Evolutionary conservation across 2,113 vertebrate genomes (phyloP).

Genomic region (Anhinga rufa): DNA sequence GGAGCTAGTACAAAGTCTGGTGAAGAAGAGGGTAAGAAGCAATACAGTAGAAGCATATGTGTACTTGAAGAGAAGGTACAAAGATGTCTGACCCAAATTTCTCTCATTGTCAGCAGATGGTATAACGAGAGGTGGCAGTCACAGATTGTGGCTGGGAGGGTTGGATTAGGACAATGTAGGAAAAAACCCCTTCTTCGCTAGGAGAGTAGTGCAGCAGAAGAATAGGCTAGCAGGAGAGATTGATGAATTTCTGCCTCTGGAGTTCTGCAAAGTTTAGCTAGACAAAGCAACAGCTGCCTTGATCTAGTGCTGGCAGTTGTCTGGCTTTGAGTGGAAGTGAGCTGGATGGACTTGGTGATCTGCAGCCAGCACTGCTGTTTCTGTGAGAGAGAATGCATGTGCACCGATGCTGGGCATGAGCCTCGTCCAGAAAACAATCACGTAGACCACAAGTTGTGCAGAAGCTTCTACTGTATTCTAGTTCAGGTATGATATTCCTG

Average conservation of each 20-base stretch:
- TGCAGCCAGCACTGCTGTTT: background rate
- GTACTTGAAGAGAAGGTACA: background rate
- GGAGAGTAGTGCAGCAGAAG: background rate
- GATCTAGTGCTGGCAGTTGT: background rate
- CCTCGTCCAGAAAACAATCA: background rate
- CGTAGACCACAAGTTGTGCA: rapidly evolving
- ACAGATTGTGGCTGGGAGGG: background rate
- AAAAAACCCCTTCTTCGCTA: background rate
- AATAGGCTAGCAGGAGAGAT: background rate
- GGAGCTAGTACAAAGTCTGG: background rate
- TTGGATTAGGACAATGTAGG: background rate
- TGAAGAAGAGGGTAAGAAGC: background rate
- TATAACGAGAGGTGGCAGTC: background rate
- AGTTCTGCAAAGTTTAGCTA: background rate
- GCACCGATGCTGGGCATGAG: rapidly evolving
- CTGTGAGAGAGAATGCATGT: rapidly evolving
- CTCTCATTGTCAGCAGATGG: background rate
- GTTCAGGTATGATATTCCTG: background rate
- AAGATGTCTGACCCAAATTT: background rate
- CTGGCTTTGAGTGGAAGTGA: background rate
- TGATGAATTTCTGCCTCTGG: background rate
- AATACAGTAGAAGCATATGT: rapidly evolving
- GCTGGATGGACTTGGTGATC: background rate
- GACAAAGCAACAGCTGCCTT: background rate
- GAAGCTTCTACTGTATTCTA: background rate